These are phyloP conservation scores for Tragelaphus buxtoni DNA, from an alignment of 2,113 vertebrate species.

Conservation along the genomic window DNA sequence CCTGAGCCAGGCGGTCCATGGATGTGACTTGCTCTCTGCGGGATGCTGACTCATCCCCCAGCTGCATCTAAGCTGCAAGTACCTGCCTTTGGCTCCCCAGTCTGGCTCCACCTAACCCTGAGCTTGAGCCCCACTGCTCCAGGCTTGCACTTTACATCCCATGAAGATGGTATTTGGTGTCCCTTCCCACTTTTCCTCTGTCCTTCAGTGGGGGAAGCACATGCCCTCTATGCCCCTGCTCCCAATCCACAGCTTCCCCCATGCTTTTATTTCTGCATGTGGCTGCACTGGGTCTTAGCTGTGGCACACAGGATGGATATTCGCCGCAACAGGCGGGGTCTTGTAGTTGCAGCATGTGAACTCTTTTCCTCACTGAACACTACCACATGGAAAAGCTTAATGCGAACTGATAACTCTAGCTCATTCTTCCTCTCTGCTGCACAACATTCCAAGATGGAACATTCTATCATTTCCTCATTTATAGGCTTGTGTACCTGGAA, in stretches of 20 bases:
- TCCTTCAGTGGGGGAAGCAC: not conserved
- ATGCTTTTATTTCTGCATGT: not conserved
- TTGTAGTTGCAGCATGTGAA: not conserved
- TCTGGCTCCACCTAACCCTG: too few relatives aligned
- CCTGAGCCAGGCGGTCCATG: fast-evolving
- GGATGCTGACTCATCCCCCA: fast-evolving
- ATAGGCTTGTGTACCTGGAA: not conserved
- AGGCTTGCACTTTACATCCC: not conserved
- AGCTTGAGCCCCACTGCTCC: not conserved
- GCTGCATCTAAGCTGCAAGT: not conserved
- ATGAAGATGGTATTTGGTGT: too few relatives aligned
- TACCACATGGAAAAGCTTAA: not conserved
- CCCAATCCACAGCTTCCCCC: not conserved
- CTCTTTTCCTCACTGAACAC: not conserved
- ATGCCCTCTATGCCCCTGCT: not conserved
- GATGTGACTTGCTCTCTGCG: fast-evolving
- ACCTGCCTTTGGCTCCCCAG: not conserved
- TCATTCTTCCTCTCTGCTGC: not conserved
- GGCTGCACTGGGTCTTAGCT: not conserved
- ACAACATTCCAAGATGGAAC: not conserved
- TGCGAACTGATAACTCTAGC: not conserved
- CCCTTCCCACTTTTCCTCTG: not conserved
- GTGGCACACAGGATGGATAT: not conserved
- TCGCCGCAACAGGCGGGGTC: not conserved
- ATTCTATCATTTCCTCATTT: not conserved